Percentiles rank a stretch among this genome's conserved stretches.
Conservation (phyloP, 2,888 invertebrate species). For the Osedax frankpressi region DNA sequence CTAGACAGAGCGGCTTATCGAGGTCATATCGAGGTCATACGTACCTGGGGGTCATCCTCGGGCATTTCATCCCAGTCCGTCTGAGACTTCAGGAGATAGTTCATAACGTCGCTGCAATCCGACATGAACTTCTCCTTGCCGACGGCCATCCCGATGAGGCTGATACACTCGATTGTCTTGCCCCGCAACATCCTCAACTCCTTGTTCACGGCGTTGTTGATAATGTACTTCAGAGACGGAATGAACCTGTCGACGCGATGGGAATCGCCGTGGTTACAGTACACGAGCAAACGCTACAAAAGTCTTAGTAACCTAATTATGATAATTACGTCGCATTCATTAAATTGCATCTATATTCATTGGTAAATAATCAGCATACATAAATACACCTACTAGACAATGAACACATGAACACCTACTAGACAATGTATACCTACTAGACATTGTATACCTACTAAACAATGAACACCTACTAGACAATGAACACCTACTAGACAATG, state of each 20-base stretch:
- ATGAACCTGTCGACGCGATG: constrained; percentile 57
- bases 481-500: too few species aligned
- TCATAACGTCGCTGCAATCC: constrained; percentile 30
- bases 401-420: too few species aligned
- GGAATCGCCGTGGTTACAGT: too few species aligned
- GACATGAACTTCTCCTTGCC: constrained; percentile 47
- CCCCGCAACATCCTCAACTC: constrained; percentile 82
- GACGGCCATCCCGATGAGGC: constrained; percentile 70
- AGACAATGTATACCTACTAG: too few species aligned
- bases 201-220: constrained; percentile 66
- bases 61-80: constrained; percentile 47
- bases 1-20: neutral
- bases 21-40: neutral
- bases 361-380: too few species aligned
- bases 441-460: too few species aligned
- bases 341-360: too few species aligned
- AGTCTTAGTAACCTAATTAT: too few species aligned
- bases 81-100: constrained; percentile 29
- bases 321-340: too few species aligned
- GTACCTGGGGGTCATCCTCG: constrained; percentile 78
- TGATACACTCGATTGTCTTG: constrained; percentile 97
- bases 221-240: constrained; percentile 90
- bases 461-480: too few species aligned
- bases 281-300: too few species aligned
- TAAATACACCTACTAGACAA: too few species aligned